Evolutionary conservation across 1,140 invertebrate species (phyloP), one percentile per base, ranked within the genome.

Genomic region (Lasioglossum baleicum): DNA sequence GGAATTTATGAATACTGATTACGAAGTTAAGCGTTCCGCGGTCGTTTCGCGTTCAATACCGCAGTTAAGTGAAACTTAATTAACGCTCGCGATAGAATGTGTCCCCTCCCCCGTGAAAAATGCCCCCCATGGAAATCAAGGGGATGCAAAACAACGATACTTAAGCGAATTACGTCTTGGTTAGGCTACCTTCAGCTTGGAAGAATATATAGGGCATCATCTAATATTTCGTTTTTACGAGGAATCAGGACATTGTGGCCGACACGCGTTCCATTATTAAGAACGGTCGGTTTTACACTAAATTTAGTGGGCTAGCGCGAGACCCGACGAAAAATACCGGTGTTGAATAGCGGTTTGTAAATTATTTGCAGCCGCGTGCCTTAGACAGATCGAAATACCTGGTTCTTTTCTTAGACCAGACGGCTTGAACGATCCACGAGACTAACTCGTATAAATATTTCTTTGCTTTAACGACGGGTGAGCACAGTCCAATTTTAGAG

Each of bases 1-100:
- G 42, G 75, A 77, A 77, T 77, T 77, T 77, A 77, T 77, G 75
- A 77, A 77, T 77, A 71, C 75, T 77, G 67, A 77, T 77, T 58
- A 44, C 31, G 58, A 61, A 77, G 70, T 77, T 77, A 77, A 70
- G 58, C 67, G 58, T 63, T 42, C n/a, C 56, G n/a, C 26, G 31
- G 31, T 11, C 20, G 44, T 40, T 51, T 20, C 51, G 66, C 65
- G 31, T 70, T 40, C 58, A 58, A 75, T 68, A 75, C 26, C 74
- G 73, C 35, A 51, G 44, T 71, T 77, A 71, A 77, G 58, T n/a
- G 22, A 77, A 77, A 77, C 70, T 77, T 71, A 77, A 77, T 77
- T 77, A 77, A 64, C 58, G 75, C 26, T 22, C 22, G 15, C 40
- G 31, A 31, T 44, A 40, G 17, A 22, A 6, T 31, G 61, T 65